Base-by-base conservation (phyloP, 1,140 invertebrate species). In the Drosophila burlai region DNA sequence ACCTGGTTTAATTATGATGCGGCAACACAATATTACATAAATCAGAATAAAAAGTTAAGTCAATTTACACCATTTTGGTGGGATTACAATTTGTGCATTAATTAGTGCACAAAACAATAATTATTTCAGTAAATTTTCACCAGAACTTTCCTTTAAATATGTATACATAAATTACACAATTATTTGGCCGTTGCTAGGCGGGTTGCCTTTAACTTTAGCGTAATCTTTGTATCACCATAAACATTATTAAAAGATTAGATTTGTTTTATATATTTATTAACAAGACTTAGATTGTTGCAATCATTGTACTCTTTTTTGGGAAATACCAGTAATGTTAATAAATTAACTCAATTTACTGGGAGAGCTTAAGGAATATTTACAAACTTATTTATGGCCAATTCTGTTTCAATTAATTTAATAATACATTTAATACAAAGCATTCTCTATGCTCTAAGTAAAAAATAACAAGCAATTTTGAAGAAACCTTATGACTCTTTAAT, bases 241-340 rank as follows among this genome's bases (percentile, higher is more conserved):
- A 55, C 43, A 40, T 21, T 38, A 67, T 54, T 67, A 67, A 24
- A 31, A 52, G 67, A 71, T 71, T 71, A 71, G 67, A 71, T 68
- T 71, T 55, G 21, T 46, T 46, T 55, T 55, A 38, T 55, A 55
- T 21, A 71, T 68, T 55, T 46, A 68, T 68, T 68, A 46, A 68
- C 64, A 40, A 40, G 43, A 47, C n/a, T 40, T 36, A 18, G 29
- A 24, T 65, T 26, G 60, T 31, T 24, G 24, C 34, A 47, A 63
- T 67, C 58, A 21, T 59, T 24, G 18, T 36, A 18, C 15, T 45
- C 18, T 15, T 31, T n/a, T 24, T 24, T 24, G 47, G 58, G n/a
- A 69, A 69, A 36, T 21, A 29, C 61, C 42, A 26, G 60, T n/a
- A 13, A 16, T 42, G 36, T 55, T 24, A 26, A 34, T 54, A 18